Base-by-base conservation (phyloP, 2,113 vertebrate genomes). In the Cyanoderma ruficeps region DNA sequence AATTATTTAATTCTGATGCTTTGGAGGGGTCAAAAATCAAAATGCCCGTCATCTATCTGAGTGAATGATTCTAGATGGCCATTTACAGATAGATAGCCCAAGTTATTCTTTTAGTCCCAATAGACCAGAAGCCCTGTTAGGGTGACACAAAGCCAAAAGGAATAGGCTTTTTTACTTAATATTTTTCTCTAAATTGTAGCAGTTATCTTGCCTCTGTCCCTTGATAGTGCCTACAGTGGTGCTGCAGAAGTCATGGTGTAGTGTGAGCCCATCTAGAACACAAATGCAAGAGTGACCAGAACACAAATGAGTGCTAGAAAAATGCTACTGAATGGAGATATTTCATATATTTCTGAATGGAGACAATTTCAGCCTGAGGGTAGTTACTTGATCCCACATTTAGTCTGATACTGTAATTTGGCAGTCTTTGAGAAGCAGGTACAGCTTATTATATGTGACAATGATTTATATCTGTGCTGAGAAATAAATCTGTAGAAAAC, bases 401-500 rank as follows among this genome's bases (percentile, higher is more conserved):
- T 96, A 96, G 57, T 65, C 56, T 95, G 76, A 83, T 95, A 81
- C 2, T 75, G 31, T 89, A 91, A 95, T 91, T 71, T 94, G 85
- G 68, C 85, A 90, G 90, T 60, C 76, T 96, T 94, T 89, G 93
- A 93, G 81, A 95, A 96, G 79, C 82, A 83, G 52, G 75, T 95
- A 94, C 30, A 56, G 42, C 70, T 55, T 93, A 90, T 93, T 91
- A 77, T 78, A 75, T 81, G 55, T 95, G 90, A 88, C 94, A 93
- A 83, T 89, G 90, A 95, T 96, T 92, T 97, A 90, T 95, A 94
- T 92, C 83, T 94, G 41, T 68, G 41, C 64, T 90, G 85, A 94
- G 85, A 97, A 96, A 92, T 93, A 96, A 78, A 96, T 90, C 76
- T 78, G 76, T 92, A 93, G 92, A 92, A 60, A 95, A 86, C 79